Evolutionary conservation across 2,113 vertebrate species (phyloP).

Genomic region (Dasypus novemcinctus): DNA sequence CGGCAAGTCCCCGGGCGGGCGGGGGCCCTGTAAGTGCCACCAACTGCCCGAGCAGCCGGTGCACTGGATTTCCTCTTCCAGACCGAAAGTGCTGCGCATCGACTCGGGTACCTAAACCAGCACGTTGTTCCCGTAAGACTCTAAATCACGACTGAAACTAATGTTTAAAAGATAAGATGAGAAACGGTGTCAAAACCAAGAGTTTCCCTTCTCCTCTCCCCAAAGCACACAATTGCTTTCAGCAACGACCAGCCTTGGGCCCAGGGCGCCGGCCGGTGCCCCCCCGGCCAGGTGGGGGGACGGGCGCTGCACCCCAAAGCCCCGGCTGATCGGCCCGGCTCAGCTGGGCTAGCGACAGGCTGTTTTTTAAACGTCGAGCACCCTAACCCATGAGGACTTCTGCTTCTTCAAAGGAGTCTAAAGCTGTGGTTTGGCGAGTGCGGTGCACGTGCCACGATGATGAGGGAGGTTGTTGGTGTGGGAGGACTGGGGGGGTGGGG

Average conservation of each 20-base stretch:
- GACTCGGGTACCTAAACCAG: accelerated
- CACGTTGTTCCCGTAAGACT: background rate
- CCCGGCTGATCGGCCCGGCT: background rate
- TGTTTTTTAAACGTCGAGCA: conserved; percentile 42
- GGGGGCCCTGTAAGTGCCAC: background rate
- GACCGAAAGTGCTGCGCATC: accelerated
- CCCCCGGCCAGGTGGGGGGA: background rate
- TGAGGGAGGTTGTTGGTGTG: too few species aligned
- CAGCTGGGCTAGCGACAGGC: conserved; percentile 77
- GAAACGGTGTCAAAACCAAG: accelerated
- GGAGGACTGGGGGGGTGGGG: too few species aligned
- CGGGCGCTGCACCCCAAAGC: background rate
- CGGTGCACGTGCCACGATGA: too few species aligned
- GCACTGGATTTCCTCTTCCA: background rate
- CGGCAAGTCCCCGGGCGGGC: background rate
- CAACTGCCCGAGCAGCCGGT: background rate
- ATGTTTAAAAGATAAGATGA: background rate
- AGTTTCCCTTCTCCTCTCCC: background rate
- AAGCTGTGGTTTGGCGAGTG: conserved; percentile 76
- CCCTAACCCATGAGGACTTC: conserved; percentile 63
- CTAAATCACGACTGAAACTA: background rate
- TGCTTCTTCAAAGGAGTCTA: conserved; percentile 76
- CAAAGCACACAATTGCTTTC: accelerated
- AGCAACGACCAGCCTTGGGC: accelerated
- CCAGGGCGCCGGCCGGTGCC: accelerated